These are phyloP conservation scores for Ditylenchus weischeri DNA, from an alignment of 2,888 invertebrate genomes.

Conservation along the genomic window DNA sequence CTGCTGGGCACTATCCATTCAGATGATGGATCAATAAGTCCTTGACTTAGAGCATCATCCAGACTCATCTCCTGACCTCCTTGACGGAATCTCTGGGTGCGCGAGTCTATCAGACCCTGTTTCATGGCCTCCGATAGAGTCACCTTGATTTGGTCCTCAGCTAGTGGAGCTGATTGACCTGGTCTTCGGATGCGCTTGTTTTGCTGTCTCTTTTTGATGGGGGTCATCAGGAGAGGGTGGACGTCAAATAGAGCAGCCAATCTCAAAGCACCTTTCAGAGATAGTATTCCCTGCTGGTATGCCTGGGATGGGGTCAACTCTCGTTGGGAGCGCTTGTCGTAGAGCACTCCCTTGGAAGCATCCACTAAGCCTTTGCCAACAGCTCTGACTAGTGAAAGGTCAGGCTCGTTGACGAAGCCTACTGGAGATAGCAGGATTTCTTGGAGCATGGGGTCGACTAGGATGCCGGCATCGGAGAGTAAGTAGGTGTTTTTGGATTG, in stretches of 20 bases:
- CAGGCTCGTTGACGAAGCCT: constrained; percentile 72
- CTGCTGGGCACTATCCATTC: constrained; percentile 59
- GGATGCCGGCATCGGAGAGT: constrained; percentile 57
- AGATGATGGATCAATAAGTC: constrained; percentile 56
- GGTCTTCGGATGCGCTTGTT: constrained; percentile 78
- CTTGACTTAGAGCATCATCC: constrained; percentile 59
- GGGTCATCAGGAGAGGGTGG: constrained; percentile 53
- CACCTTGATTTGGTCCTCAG: constrained; percentile 62
- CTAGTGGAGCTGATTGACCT: constrained; percentile 59
- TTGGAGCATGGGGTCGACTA: constrained; percentile 59
- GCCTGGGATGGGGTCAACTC: constrained; percentile 77
- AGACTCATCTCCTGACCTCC: constrained; percentile 66
- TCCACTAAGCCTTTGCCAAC: constrained; percentile 82
- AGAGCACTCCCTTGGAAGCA: constrained; percentile 72
- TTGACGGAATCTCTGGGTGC: constrained; percentile 58
- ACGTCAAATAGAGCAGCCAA: constrained; percentile 81
- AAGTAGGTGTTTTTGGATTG: constrained; percentile 43
- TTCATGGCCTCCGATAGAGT: constrained; percentile 54
- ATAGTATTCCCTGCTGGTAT: constrained; percentile 75
- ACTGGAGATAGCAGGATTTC: constrained; percentile 80
- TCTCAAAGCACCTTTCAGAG: constrained; percentile 80
- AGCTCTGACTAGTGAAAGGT: constrained; percentile 73
- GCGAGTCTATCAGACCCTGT: constrained; percentile 73
- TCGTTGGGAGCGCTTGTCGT: constrained; percentile 62
- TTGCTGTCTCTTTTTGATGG: constrained; percentile 74